These are phyloP conservation scores for Theonella swinhoei DNA, from an alignment of 37 sponge, comb jelly and placozoan species.

Conservation along the genomic window DNA sequence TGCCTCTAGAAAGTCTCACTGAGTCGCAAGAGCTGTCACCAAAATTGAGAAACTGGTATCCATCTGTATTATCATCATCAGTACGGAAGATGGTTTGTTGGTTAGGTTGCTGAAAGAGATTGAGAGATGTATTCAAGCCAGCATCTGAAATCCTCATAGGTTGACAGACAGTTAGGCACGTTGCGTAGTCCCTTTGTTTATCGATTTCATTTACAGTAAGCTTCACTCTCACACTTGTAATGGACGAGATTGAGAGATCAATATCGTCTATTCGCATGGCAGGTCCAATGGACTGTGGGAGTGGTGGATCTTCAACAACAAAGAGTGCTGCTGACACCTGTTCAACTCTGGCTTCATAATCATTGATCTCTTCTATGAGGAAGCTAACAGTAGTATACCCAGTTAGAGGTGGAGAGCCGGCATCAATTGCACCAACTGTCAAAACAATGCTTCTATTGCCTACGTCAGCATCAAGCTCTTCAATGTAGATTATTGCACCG, in stretches of 20 bases:
- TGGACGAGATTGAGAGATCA: conserved; percentile 39
- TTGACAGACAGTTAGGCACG: conserved; percentile 63
- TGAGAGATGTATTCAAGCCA: conserved; percentile 32
- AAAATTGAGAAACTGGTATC: neutral
- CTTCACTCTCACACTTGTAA: conserved; percentile 18
- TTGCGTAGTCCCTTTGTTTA: conserved; percentile 1
- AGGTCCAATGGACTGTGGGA: conserved; percentile 73
- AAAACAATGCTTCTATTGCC: conserved; percentile 10
- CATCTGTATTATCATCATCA: neutral
- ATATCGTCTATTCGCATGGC: conserved; percentile 59
- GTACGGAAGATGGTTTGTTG: neutral
- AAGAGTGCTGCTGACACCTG: conserved; percentile 61
- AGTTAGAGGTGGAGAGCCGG: conserved; percentile 43
- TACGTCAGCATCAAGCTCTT: conserved; percentile 41
- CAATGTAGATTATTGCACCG: conserved; percentile 27
- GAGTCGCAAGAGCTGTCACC: conserved; percentile 39
- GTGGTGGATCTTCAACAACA: neutral
- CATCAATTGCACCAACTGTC: conserved; percentile 50
- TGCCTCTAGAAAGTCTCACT: conserved; percentile 16
- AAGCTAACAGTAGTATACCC: conserved; percentile 52
- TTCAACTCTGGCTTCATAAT: conserved; percentile 48
- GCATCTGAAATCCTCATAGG: conserved; percentile 26
- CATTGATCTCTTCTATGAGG: conserved; percentile 50
- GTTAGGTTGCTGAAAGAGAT: conserved; percentile 32
- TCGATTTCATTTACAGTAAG: conserved; percentile 45